A percentile compares a stretch with the other conserved stretches of the same genome.
Evolutionary conservation across 2,888 invertebrate species (phyloP).

Genomic region (Tromatobia lineatoria): DNA sequence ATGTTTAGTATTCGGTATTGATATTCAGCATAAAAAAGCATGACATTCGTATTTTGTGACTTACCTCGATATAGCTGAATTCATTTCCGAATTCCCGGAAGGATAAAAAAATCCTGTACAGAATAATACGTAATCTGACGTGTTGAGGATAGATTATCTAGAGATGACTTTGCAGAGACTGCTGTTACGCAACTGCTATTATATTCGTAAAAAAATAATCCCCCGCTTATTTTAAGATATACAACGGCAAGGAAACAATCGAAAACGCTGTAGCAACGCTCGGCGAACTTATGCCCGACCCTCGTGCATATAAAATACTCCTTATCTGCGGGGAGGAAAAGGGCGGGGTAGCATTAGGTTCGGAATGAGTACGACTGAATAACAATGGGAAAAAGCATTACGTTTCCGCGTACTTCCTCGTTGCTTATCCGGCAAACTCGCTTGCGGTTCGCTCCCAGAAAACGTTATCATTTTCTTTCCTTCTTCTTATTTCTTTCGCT

Average conservation of each 20-base stretch:
- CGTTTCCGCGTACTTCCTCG: constrained; percentile 66
- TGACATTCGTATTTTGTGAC: constrained; percentile 2
- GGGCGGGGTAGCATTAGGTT: constrained; percentile 71
- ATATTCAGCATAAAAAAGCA: background rate
- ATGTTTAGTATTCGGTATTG: background rate
- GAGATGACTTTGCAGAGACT: constrained; percentile 37
- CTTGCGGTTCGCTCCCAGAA: constrained; percentile 57
- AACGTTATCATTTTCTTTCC: constrained; percentile 65
- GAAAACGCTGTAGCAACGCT: constrained; percentile 66
- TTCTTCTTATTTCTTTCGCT: constrained; percentile 14
- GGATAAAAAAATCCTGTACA: background rate
- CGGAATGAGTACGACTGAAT: constrained; percentile 74
- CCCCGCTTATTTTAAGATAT: constrained; percentile 45
- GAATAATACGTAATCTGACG: constrained; percentile 1
- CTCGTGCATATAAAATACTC: constrained; percentile 75
- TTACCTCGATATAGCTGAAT: background rate
- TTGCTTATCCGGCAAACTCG: constrained; percentile 72
- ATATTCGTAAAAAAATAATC: constrained; percentile 33
- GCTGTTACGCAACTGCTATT: constrained; percentile 13
- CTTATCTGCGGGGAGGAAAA: constrained; percentile 67
- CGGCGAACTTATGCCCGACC: constrained; percentile 67
- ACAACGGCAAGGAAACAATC: constrained; percentile 70
- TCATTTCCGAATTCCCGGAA: background rate
- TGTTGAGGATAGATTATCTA: background rate
- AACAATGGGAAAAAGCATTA: constrained; percentile 75